Evolutionary conservation across 2,888 invertebrate species (phyloP), one percentile per base, ranked within the genome.

Genomic region (Caenorhabditis drosophilae): DNA sequence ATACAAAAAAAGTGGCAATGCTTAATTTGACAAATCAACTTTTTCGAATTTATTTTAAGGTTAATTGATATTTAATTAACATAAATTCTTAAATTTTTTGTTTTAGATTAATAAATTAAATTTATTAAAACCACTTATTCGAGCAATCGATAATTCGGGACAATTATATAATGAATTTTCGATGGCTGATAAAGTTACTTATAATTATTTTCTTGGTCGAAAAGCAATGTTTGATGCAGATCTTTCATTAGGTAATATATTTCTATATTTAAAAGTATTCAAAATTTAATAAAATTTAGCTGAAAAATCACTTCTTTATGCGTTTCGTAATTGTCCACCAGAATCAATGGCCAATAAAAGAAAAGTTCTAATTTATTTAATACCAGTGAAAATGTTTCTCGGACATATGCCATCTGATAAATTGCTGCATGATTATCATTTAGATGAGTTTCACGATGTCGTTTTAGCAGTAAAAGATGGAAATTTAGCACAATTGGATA

Each of bases 191-290:
- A 91, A 92, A 83, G 92, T 98, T 53, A 97, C 97, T 0, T 98
- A 95, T 85, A 91, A 91, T 83, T 87, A 96, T 85, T 97, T 93
- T 86, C 92, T 95, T 18, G 97, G 97, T 0, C 88, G 96, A 27
- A 96, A 97, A 84, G 92, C 94, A 2, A 96, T 98, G 93, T 98
- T 97, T 84, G 97, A 98, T 85, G 93, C 93, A 54, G 93, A 97
- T 84, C 94, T 94, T 83, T 90, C 90, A 84, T 88, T 89, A 75
- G 89, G 89, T 89, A 83, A 73, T 72, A 71, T 49, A 22, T 22
- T 40, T 23, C 26, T 40, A n/a, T 26, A 48, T 45, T 6, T 3
- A 42, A 4, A 44, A 12, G 9, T 44, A 4, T 12, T 25, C 11
- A 26, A 46, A 59, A 42, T 1, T 7, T 15, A 45, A 53, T 20